Conservation (phyloP, 2,888 invertebrate genomes). For the Strigamia crassipes region DNA sequence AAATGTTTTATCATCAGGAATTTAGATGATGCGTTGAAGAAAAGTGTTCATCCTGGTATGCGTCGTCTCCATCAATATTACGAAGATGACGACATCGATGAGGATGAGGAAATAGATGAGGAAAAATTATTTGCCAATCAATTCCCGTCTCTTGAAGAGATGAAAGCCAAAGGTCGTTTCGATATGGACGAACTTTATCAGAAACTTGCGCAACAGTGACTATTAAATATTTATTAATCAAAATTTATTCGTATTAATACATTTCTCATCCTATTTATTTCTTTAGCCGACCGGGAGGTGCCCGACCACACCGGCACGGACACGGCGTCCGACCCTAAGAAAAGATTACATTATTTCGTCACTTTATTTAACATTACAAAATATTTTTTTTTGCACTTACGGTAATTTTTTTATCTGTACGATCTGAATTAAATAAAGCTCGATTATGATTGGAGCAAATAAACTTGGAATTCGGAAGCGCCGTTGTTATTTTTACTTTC, state of each 20-base stretch:
- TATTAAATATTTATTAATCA: background rate
- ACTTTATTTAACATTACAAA: background rate
- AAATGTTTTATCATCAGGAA: background rate
- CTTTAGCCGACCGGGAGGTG: background rate
- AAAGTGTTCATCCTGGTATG: background rate
- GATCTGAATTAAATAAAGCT: background rate
- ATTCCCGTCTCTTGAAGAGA: background rate
- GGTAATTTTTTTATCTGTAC: background rate
- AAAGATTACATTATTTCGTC: too few species aligned
- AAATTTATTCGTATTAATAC: background rate
- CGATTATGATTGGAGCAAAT: too few species aligned
- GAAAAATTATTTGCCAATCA: slow-evolving; percentile 10
- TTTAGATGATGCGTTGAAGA: background rate
- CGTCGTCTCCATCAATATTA: background rate
- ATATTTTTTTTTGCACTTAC: background rate
- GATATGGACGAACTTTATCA: background rate
- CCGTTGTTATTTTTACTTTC: background rate
- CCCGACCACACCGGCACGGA: too few species aligned
- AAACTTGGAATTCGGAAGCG: too few species aligned
- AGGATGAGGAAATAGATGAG: background rate
- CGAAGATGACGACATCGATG: background rate
- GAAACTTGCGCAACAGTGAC: background rate
- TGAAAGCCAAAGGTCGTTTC: background rate
- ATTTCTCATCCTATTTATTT: background rate
- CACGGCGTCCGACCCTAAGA: too few species aligned